Evolutionary conservation across 2,888 invertebrate species (phyloP).

Genomic region (Dinocampus coccinellae): DNA sequence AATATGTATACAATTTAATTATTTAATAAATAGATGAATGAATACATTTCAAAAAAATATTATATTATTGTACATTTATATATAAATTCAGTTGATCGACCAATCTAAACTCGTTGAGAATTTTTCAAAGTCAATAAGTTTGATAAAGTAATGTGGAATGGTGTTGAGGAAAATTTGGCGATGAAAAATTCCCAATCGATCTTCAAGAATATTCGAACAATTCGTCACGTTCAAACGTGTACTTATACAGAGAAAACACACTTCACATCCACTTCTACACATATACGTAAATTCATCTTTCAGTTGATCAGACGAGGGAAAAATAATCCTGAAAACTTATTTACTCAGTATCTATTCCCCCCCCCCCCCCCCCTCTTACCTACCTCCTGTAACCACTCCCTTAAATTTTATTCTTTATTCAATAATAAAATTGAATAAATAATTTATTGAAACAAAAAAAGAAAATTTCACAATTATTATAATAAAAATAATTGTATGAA

Average conservation of each 20-base stretch:
- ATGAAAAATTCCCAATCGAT: constrained; percentile 27
- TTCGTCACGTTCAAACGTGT: constrained; percentile 26
- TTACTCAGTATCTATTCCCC: neutral
- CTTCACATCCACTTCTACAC: neutral
- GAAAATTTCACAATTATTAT: no score
- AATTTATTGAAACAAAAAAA: no score
- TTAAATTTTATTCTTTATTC: no score
- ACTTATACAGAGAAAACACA: neutral
- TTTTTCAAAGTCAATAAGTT: neutral
- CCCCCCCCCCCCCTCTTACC: no score
- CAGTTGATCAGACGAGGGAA: neutral
- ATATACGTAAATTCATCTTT: neutral
- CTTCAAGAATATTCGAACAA: neutral
- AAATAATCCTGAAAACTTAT: constrained; percentile 31
- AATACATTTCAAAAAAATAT: neutral
- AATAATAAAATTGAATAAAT: no score
- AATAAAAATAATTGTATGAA: no score
- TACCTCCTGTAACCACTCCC: no score
- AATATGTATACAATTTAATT: neutral
- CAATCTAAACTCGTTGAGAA: no score
- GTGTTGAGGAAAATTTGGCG: constrained; percentile 1
- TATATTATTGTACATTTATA: no score
- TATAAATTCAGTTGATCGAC: no score
- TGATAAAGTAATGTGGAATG: neutral
- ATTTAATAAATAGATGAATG: neutral